Percentiles rank a stretch among this genome's conserved stretches.
phyloP scores from a whole-genome alignment of 2,113 vertebrate genomes.

The Dendropsophus ebraccatus region DNA sequence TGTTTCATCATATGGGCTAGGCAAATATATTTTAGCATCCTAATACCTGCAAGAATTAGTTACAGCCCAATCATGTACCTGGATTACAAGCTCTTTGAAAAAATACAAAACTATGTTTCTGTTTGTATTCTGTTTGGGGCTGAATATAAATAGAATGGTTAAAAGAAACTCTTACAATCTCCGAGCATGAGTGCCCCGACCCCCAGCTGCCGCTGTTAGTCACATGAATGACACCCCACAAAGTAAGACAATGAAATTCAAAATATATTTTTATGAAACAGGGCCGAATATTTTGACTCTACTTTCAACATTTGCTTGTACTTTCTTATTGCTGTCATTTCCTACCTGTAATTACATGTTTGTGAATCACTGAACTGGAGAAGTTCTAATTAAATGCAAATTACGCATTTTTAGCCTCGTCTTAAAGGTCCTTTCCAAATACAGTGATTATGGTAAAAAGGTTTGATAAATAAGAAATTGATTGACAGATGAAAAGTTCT shows the following conservation, averaged over 20 bases:
- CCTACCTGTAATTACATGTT: constrained; percentile 39
- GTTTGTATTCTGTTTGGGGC: too few relatives aligned
- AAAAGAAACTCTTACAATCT: not conserved
- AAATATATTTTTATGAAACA: not conserved
- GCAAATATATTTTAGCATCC: too few relatives aligned
- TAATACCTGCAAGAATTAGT: too few relatives aligned
- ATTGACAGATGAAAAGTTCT: constrained; percentile 17
- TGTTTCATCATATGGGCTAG: too few relatives aligned
- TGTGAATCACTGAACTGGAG: constrained; percentile 42
- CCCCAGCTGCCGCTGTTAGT: not conserved
- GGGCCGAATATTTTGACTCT: constrained; percentile 1
- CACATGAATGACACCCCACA: not conserved
- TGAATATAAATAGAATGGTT: not conserved
- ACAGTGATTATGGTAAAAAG: constrained; percentile 22
- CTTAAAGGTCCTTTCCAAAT: constrained; percentile 14
- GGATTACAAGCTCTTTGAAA: too few relatives aligned
- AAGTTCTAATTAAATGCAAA: constrained; percentile 50
- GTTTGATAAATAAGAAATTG: not conserved
- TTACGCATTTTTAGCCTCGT: not conserved
- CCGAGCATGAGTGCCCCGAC: not conserved
- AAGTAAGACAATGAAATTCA: not conserved
- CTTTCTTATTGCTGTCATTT: constrained; percentile 34
- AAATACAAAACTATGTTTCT: too few relatives aligned
- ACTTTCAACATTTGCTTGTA: constrained; percentile 3
- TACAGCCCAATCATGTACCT: too few relatives aligned